phyloP scores from a whole-genome alignment of 2,797 vertebrate genomes.

The Gallinago nigripennis region DNA sequence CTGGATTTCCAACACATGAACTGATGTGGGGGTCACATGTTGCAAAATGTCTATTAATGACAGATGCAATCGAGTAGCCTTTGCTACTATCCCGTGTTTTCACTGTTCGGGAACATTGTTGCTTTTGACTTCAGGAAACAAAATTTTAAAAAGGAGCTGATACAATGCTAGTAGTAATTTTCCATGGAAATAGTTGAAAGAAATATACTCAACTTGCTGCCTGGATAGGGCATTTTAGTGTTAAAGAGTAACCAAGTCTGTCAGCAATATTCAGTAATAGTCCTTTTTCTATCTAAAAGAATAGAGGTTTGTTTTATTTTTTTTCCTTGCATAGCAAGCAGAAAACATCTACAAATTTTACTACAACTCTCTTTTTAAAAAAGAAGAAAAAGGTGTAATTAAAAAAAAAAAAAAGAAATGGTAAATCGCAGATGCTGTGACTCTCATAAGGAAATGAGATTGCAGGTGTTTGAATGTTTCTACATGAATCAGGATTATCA shows the following conservation, averaged over 20 bases:
- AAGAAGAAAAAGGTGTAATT: background rate
- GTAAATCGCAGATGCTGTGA: background rate
- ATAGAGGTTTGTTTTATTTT: accelerated
- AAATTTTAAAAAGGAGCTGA: background rate
- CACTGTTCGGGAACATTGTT: background rate
- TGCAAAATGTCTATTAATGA: background rate
- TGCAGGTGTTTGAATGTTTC: background rate
- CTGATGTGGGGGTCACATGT: background rate
- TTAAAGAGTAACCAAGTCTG: background rate
- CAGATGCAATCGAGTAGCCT: background rate
- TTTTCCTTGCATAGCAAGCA: background rate
- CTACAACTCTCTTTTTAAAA: background rate
- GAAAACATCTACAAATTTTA: background rate
- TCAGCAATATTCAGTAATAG: background rate
- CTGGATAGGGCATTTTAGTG: background rate
- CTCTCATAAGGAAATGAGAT: background rate
- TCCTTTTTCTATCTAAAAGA: background rate
- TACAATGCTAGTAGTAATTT: background rate
- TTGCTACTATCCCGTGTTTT: background rate
- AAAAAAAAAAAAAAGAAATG: background rate
- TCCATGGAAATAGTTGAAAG: background rate
- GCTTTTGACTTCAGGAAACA: background rate
- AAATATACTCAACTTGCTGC: background rate
- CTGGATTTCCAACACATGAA: background rate
- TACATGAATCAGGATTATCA: background rate